A percentile compares a stretch with the other conserved stretches of the same genome.
Evolutionary conservation across 2,888 invertebrate species (phyloP).

Genomic region (Brachyptera risi): DNA sequence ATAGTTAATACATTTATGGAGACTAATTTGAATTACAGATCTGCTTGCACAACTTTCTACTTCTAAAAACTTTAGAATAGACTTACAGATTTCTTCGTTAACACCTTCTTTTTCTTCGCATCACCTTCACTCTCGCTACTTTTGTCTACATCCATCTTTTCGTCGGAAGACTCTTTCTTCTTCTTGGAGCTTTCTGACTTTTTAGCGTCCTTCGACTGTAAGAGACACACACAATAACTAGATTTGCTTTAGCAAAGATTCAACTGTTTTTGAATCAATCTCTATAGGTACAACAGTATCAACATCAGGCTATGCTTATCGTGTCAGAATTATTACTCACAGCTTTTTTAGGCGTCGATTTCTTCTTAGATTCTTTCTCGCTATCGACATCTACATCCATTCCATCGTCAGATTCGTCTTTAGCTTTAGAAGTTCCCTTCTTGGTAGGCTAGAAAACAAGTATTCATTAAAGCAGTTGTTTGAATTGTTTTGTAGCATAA

Average conservation of each 20-base stretch:
- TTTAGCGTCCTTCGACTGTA: neutral
- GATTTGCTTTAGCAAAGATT: too few relatives aligned
- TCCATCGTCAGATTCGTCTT: conserved; percentile 7
- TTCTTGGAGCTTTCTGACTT: too few relatives aligned
- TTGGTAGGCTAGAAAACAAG: neutral
- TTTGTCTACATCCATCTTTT: conserved; percentile 18
- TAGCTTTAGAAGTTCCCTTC: neutral
- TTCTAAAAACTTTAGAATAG: too few relatives aligned
- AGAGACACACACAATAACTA: too few relatives aligned
- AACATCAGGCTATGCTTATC: too few relatives aligned
- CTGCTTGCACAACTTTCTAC: too few relatives aligned
- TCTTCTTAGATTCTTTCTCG: conserved; percentile 22
- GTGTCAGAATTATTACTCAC: too few relatives aligned
- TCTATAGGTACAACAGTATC: too few relatives aligned
- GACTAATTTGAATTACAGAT: too few relatives aligned
- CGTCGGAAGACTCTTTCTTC: conserved; percentile 3
- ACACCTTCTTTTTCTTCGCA: conserved; percentile 40
- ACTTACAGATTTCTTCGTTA: conserved; percentile 27
- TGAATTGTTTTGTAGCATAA: too few relatives aligned
- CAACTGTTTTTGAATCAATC: too few relatives aligned
- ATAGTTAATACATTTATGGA: too few relatives aligned
- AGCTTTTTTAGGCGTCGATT: conserved; percentile 15
- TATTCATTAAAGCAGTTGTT: neutral
- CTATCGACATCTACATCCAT: conserved; percentile 19
- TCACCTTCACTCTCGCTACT: conserved; percentile 28